Base-by-base conservation (phyloP, 2,888 invertebrate genomes). In the Dynastes grantii region DNA sequence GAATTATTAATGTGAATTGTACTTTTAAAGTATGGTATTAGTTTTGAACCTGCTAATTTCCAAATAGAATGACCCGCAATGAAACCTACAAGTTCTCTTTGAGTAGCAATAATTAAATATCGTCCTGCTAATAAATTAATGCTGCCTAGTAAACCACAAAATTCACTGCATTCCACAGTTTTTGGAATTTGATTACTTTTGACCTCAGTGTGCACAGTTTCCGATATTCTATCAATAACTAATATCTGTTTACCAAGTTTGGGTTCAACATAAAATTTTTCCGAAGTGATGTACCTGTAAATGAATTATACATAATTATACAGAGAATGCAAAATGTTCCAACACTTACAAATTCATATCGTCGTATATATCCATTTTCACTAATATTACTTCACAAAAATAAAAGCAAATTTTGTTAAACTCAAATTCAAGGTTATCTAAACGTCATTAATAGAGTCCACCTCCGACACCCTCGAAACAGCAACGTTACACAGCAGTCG, bases 141-240 rank as follows among this genome's bases (percentile, higher is more conserved):
- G 45, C 94, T 93, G 29, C 98, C 98, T 27, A 98, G 90, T 80
- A 98, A 93, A 0, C 98, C 98, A 90, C 95, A 97, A 83, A 98
- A 95, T 64, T 92, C 91, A 65, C 92, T 91, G 78, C 92, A 91
- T 78, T 92, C 92, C 13, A 92, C 91, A 68, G 90, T 89, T 49
- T 92, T 90, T 70, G 93, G 92, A 84, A 95, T 91, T 88, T 94
- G 93, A 83, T 91, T 91, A 76, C 90, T 88, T 85, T 91, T 86
- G 81, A 83, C 83, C 79, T 87, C 86, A 63, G 87, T 63, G 16
- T 81, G 81, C 58, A 86, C 81, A 64, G 83, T 81, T 82, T 88
- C 88, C 2, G 88, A 87, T 78, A 95, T 91, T 86, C 98, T 91
- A 88, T 98, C 97, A 84, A 98, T 96, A 76, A 96, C 92, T 83